These are phyloP conservation scores for Butorides virescens DNA, from an alignment of 2,113 vertebrate species.

Conservation along the genomic window DNA sequence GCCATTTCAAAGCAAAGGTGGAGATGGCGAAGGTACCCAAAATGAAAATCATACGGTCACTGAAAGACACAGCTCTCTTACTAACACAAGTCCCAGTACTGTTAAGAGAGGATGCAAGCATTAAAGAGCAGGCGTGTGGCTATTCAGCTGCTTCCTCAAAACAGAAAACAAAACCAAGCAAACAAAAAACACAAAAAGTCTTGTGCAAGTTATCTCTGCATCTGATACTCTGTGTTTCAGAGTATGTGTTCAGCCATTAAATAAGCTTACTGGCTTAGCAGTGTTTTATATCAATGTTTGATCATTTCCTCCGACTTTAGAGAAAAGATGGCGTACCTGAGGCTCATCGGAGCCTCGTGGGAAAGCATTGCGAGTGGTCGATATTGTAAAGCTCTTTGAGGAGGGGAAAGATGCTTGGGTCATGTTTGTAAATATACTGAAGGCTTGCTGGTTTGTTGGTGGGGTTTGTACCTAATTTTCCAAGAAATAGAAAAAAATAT, in stretches of 20 bases:
- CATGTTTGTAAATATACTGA: fast-evolving
- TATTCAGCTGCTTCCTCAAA: background rate
- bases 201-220: background rate
- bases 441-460: background rate
- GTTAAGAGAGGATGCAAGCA: background rate
- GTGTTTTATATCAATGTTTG: background rate
- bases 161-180: background rate
- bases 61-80: background rate
- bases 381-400: background rate
- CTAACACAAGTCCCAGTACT: background rate
- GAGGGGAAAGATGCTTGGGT: background rate
- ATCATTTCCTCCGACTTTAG: background rate
- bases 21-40: background rate
- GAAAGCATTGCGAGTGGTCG: background rate
- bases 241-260: background rate
- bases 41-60: fast-evolving
- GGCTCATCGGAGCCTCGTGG: background rate
- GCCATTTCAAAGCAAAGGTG: background rate
- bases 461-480: background rate
- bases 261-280: background rate
- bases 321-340: background rate
- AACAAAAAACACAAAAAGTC: background rate
- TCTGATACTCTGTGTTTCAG: background rate
- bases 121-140: background rate
- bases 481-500: background rate